Percentiles rank a stretch among this genome's conserved stretches.
Conservation (phyloP, 2,797 vertebrate species). For the Poecilia gillii region DNA sequence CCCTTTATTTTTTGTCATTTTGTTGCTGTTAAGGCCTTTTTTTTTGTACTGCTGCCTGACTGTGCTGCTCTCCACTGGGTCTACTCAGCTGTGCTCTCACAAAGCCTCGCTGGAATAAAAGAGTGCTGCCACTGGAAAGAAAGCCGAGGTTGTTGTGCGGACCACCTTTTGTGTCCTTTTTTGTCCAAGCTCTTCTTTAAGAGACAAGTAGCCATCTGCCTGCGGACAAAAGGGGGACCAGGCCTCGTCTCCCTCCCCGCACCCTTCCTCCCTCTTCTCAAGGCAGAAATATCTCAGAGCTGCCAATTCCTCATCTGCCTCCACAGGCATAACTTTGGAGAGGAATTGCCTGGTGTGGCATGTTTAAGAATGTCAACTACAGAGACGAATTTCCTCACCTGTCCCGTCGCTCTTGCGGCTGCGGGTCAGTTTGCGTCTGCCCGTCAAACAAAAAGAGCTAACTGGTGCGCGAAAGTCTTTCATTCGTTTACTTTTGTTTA, state of each 20-base stretch:
- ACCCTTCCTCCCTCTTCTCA: conserved; percentile 17
- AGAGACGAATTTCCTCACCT: conserved; percentile 72
- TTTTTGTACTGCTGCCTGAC: conserved; percentile 53
- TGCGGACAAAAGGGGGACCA: conserved; percentile 72
- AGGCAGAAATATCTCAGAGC: conserved; percentile 67
- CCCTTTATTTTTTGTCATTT: conserved; percentile 48
- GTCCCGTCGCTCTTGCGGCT: conserved; percentile 53
- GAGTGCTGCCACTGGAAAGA: conserved; percentile 71
- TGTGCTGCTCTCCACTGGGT: conserved; percentile 60
- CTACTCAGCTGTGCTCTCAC: conserved; percentile 71
- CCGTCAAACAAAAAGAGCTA: conserved; percentile 23
- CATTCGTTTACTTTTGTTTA: not conserved
- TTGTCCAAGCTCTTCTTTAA: conserved; percentile 75
- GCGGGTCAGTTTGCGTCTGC: conserved; percentile 11
- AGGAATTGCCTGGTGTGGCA: conserved; percentile 50
- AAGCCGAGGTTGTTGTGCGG: conserved; percentile 69
- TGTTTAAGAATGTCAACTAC: conserved; percentile 59
- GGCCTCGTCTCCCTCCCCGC: conserved; percentile 30
- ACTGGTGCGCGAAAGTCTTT: conserved; percentile 25
- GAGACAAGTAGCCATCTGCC: conserved; percentile 86
- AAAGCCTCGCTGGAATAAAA: conserved; percentile 69
- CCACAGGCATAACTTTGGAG: conserved; percentile 46
- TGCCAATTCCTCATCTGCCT: conserved; percentile 59
- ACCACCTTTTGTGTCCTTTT: conserved; percentile 75
- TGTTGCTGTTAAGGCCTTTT: conserved; percentile 42